Evolutionary conservation across 2,888 invertebrate species (phyloP), one percentile per base, ranked within the genome.

Genomic region (Drosophila colorata): DNA sequence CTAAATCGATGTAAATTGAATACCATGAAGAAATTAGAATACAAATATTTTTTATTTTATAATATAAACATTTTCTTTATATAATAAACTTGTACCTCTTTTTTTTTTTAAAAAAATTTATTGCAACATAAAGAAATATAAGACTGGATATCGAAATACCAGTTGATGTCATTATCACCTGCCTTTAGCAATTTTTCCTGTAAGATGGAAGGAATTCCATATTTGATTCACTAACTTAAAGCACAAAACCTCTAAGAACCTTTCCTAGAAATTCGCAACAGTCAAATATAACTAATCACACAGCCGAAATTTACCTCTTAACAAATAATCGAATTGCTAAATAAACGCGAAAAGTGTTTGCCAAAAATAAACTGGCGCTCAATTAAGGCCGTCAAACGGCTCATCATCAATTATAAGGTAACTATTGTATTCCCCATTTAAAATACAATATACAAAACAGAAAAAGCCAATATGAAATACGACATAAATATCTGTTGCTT

Each of bases 381-480:
- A 59, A 65, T 40, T 23, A 53, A 37, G 20, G 48, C 49, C 63
- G 60, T 68, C 64, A 70, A 68, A 64, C 52, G 59, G 61, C 69
- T 51, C 69, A 83, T 83, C 88, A 85, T 88, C 88, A 88, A 88
- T 85, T 87, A 87, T 87, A 67, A 43, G 59, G 47, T 41, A 43
- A 52, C 47, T 55, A 66, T 55, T 66, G 52, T 53, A 52, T 18
- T 48, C 14, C 14, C 48, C 51, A 18, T 40, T 41, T 20, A 41
- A 55, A 28, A 33, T 6, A 41, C 11, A 33, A 33, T 13, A 33
- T 11, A 33, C 4, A 47, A 46, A 18, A 38, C 9, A 13, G 18
- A 8, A 35, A 44, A 14, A 28, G 1, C 40, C 35, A 49, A 48
- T 53, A 35, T 70, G 47, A 80, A 66, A 69, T 73, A 47, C 60